These are phyloP conservation scores for Sebastes reedi DNA, from an alignment of 2,797 vertebrate genomes.

Conservation along the genomic window DNA sequence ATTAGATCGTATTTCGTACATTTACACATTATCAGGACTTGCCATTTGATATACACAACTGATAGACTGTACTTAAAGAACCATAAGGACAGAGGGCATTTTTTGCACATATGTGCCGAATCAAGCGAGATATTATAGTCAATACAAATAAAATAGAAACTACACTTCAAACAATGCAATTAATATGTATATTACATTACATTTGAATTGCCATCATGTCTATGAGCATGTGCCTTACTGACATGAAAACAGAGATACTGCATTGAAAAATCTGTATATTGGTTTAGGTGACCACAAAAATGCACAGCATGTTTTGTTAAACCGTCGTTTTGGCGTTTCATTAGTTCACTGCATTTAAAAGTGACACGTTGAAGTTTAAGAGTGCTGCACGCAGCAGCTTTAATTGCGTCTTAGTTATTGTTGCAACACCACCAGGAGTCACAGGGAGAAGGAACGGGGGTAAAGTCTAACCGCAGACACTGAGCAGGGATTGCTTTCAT, in stretches of 20 bases:
- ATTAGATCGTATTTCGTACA: not conserved
- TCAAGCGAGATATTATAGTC: not conserved
- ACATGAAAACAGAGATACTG: not conserved
- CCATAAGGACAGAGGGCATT: not conserved
- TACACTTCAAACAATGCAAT: not conserved
- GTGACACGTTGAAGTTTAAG: constrained; percentile 15
- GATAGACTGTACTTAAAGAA: not conserved
- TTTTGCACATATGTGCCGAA: not conserved
- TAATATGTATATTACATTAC: not conserved
- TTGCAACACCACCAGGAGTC: constrained; percentile 28
- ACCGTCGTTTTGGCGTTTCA: not conserved
- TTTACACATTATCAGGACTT: constrained; percentile 7
- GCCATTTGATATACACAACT: not conserved
- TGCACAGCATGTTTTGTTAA: constrained; percentile 10
- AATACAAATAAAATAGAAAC: not conserved
- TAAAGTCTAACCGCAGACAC: constrained; percentile 27
- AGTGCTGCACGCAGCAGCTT: constrained; percentile 14
- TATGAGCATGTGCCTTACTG: not conserved
- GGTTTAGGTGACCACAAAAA: constrained; percentile 8
- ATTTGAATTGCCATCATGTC: not conserved
- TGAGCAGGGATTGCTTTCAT: constrained; percentile 39
- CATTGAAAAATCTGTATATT: not conserved
- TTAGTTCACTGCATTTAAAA: constrained; percentile 22
- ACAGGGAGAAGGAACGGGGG: not conserved
- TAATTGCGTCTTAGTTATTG: constrained; percentile 28